A percentile compares a stretch with the other conserved stretches of the same genome.
phyloP scores from a whole-genome alignment of 2,888 invertebrate species.

The Seira sanloemensis region DNA sequence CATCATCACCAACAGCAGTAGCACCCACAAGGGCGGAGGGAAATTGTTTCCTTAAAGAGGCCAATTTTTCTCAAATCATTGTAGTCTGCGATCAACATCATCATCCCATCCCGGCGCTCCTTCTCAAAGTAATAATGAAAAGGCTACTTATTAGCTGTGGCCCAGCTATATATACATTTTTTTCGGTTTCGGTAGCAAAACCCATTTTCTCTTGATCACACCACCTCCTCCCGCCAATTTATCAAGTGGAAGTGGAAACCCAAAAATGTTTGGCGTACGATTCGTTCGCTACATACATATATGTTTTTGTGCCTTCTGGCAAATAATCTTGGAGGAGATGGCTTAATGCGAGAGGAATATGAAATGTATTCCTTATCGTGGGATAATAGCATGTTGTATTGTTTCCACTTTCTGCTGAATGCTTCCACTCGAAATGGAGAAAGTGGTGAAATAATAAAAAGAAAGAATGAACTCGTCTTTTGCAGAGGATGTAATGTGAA shows the following conservation, averaged over 20 bases:
- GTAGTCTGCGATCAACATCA: background rate
- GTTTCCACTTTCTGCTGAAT: background rate
- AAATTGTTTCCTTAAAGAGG: too few relatives aligned
- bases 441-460: background rate
- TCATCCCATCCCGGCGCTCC: background rate
- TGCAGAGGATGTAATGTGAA: background rate
- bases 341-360: background rate
- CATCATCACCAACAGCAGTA: too few relatives aligned
- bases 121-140: background rate
- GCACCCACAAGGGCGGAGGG: too few relatives aligned
- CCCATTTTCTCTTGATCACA: background rate
- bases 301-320: background rate
- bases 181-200: background rate
- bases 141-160: background rate
- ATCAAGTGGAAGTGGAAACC: background rate
- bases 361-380: background rate
- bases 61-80: too few relatives aligned
- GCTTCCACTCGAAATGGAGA: background rate
- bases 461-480: background rate
- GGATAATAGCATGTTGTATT: slow-evolving; percentile 11
- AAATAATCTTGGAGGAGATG: background rate
- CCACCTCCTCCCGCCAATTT: slow-evolving; percentile 4
- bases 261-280: background rate
- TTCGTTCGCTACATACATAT: too few relatives aligned
- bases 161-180: background rate